Conservation (phyloP, 2,113 vertebrate species). For the Carassius carassius region DNA sequence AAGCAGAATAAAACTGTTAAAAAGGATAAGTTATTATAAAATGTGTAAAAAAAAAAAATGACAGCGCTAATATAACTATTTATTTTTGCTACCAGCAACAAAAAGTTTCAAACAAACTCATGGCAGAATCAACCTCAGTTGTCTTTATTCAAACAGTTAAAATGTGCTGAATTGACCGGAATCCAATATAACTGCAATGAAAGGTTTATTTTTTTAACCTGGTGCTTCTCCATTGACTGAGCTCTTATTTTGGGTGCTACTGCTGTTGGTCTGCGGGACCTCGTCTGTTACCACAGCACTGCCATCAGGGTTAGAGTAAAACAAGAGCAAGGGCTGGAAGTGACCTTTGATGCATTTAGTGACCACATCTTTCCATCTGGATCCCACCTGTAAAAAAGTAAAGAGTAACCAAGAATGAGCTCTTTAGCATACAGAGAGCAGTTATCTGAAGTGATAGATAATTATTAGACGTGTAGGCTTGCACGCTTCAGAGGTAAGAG, state of each 20-base stretch:
- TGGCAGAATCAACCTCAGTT: neutral
- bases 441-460: neutral
- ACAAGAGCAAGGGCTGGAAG: constrained; percentile 93
- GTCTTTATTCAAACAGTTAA: neutral
- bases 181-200: neutral
- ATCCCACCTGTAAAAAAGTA: constrained; percentile 79
- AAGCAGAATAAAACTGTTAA: neutral
- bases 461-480: constrained; percentile 12
- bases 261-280: constrained; percentile 77
- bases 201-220: constrained; percentile 70
- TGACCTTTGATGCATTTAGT: constrained; percentile 92
- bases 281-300: constrained; percentile 86
- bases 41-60: neutral
- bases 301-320: constrained; percentile 93
- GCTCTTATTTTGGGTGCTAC: constrained; percentile 77
- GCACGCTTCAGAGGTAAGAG: constrained; percentile 3
- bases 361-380: constrained; percentile 95
- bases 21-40: neutral
- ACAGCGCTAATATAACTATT: no score
- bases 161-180: neutral
- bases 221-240: constrained; percentile 72
- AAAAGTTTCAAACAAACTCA: neutral
- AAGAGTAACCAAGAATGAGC: neutral
- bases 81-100: neutral
- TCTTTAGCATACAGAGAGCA: neutral